Evolutionary conservation across 1,140 invertebrate genomes (phyloP), one percentile per base, ranked within the genome.

Genomic region (Archivesica marissinica): DNA sequence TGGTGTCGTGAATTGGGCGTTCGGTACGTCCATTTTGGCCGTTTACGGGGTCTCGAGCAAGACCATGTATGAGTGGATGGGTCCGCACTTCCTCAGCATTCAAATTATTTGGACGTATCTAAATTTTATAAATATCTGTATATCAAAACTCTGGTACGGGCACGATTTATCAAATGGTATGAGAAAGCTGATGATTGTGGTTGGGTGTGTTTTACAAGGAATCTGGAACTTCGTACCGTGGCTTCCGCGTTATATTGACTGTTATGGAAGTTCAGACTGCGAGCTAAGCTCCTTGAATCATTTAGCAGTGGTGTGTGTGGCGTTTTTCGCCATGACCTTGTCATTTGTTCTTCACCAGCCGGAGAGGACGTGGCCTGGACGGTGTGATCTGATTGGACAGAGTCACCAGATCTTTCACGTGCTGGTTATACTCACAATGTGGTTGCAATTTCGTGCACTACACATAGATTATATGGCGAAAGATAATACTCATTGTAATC

Each of bases 321-420:
- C 85, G 7, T 80, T 88, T 44, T 25, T 75, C 17, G 15, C 80
- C 7, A 85, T 86, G 70, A 89, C 86, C 11, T 89, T 94, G 35
- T 91, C 92, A 76, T 94, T 94, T 85, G 88, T 89, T 0, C 89
- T 90, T 20, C 93, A 94, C 77, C 44, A 93, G 30, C 94, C 94
- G 11, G 94, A 94, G 78, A 87, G 90, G n/a, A 86, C 91, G 28
- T 90, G 86, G 17, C 94, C 94, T 0, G 94, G 94, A 17, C 84
- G 85, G 25, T 94, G 94, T 87, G 94, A 94, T 84, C 89, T 93
- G 66, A 59, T 94, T 20, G 94, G 94, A 0, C 93, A 94, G 59
- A 92, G 93, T 54, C 94, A 94, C 86, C 94, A 94, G 74, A 85
- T 93, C 9, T 92, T 94, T 54, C 94, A 94, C 79, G 83, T 94